phyloP scores from a whole-genome alignment of 2,797 vertebrate genomes.

The Notamacropus eugenii region DNA sequence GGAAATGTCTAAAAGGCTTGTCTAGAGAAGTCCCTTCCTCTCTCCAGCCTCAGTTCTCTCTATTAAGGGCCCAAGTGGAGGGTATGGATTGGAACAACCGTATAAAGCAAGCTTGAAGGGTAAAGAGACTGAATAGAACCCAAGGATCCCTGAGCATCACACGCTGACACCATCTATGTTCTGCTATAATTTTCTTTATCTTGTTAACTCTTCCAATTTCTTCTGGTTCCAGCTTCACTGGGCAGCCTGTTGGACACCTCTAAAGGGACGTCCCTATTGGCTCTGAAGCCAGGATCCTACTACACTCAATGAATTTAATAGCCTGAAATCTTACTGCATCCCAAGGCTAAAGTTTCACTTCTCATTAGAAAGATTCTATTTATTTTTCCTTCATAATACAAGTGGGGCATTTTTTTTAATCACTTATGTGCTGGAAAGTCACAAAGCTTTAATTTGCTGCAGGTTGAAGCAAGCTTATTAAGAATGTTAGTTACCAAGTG shows the following conservation, averaged over 20 bases:
- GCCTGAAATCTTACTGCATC: conserved; percentile 69
- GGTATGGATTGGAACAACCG: background rate
- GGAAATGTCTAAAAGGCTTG: background rate
- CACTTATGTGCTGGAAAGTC: conserved; percentile 82
- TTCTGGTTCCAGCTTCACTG: background rate
- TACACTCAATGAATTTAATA: background rate
- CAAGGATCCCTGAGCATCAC: background rate
- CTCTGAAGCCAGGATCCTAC: background rate
- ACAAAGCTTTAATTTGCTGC: conserved; percentile 85
- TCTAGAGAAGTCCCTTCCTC: background rate
- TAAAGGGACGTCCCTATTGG: background rate
- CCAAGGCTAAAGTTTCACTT: conserved; percentile 77
- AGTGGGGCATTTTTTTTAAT: conserved; percentile 70
- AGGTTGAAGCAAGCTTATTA: conserved; percentile 87
- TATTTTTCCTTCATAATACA: conserved; percentile 80
- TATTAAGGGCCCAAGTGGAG: background rate
- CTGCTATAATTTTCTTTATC: background rate
- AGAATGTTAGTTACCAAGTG: conserved; percentile 85
- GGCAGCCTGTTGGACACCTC: background rate
- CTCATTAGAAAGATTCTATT: conserved; percentile 79
- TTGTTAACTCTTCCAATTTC: background rate
- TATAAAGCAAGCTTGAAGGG: background rate
- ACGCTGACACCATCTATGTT: background rate
- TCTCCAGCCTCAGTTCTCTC: background rate
- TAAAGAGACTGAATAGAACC: background rate